Conservation (phyloP, 2,113 vertebrate genomes). For the Pluvianellus socialis region DNA sequence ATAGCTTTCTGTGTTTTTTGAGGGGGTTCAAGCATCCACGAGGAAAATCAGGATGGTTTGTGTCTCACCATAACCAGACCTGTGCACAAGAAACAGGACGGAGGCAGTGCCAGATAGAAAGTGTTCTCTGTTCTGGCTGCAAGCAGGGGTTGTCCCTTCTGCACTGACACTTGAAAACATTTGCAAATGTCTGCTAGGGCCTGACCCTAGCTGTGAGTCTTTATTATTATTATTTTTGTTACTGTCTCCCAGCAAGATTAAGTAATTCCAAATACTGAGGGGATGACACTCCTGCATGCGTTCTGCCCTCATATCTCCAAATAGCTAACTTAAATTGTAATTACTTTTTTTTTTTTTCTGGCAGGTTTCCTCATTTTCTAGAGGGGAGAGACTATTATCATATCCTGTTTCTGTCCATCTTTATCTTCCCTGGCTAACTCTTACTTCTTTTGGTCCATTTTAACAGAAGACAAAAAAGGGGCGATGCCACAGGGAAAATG, state of each 20-base stretch:
- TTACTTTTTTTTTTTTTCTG: background rate
- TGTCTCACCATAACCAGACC: background rate
- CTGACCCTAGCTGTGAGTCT: background rate
- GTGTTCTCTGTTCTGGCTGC: background rate
- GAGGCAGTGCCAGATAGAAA: background rate
- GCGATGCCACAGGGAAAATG: background rate
- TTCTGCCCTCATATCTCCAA: slow-evolving; percentile 21
- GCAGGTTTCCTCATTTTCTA: slow-evolving; percentile 8
- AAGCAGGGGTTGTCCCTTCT: background rate
- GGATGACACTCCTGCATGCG: slow-evolving; percentile 9
- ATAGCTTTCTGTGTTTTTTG: background rate
- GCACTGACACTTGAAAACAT: background rate
- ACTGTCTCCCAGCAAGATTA: slow-evolving; percentile 35
- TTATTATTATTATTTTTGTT: slow-evolving; percentile 43
- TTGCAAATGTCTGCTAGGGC: background rate
- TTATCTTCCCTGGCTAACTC: slow-evolving; percentile 8
- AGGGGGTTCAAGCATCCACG: background rate
- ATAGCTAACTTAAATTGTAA: slow-evolving; percentile 26
- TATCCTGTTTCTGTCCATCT: background rate
- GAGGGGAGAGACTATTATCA: background rate
- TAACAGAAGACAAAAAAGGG: background rate
- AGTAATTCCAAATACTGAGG: slow-evolving; percentile 32
- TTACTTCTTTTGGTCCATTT: background rate
- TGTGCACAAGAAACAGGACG: background rate
- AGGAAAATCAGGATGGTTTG: background rate